Conservation (phyloP, 2,113 vertebrate species). For the Neofelis nebulosa region DNA sequence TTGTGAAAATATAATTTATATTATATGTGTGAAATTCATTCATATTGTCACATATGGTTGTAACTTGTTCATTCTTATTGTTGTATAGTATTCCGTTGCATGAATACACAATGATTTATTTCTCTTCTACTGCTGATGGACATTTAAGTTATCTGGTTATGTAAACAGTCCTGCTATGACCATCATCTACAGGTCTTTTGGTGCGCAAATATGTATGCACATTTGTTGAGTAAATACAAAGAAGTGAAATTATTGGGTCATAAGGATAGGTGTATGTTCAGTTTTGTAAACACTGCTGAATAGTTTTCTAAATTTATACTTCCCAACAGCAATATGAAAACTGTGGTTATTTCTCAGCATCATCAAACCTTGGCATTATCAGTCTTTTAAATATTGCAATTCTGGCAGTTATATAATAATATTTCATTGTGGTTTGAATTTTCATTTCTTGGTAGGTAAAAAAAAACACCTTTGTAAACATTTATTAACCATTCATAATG, state of each 20-base stretch:
- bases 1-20: background rate
- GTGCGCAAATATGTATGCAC: background rate
- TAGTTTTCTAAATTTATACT: background rate
- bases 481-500: background rate
- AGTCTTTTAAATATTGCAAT: background rate
- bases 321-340: background rate
- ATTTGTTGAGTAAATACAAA: background rate
- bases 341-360: background rate
- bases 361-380: background rate
- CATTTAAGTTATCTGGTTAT: background rate
- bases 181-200: background rate
- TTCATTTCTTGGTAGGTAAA: background rate
- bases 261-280: background rate
- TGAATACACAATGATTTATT: background rate
- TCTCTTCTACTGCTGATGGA: background rate
- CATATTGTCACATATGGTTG: background rate
- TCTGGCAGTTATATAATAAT: background rate
- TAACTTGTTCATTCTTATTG: background rate
- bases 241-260: background rate
- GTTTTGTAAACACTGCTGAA: background rate
- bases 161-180: background rate
- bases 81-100: background rate
- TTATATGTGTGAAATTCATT: background rate
- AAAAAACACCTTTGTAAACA: background rate
- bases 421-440: background rate